These are phyloP conservation scores for Garrulus glandarius DNA, from an alignment of 2,797 vertebrate species.

Conservation along the genomic window DNA sequence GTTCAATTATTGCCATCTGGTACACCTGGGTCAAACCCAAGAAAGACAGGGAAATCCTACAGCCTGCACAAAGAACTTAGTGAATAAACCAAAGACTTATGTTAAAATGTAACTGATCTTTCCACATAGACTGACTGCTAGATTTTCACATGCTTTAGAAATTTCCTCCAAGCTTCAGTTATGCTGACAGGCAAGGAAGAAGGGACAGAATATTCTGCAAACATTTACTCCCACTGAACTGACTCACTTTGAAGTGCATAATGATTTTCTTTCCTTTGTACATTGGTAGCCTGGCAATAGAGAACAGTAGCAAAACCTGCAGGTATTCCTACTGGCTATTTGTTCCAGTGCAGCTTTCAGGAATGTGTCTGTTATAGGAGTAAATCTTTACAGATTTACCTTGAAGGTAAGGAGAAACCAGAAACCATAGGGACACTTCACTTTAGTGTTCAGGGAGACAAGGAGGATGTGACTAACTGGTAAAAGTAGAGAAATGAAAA, in stretches of 20 bases:
- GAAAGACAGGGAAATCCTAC: background rate
- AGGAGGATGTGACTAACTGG: background rate
- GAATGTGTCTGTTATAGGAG: background rate
- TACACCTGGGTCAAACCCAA: background rate
- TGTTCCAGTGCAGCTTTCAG: background rate
- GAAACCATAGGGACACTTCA: background rate
- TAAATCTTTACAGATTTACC: background rate
- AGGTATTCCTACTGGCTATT: background rate
- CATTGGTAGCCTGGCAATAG: background rate
- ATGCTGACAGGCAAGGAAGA: background rate
- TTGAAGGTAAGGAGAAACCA: background rate
- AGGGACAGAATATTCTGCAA: slow-evolving; percentile 7
- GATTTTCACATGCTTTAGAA: background rate
- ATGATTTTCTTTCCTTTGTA: background rate
- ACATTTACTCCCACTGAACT: background rate
- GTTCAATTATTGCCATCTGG: background rate
- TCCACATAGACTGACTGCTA: background rate
- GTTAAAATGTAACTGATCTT: background rate
- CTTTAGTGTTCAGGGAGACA: background rate
- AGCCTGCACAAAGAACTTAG: background rate
- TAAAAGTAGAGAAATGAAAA: background rate
- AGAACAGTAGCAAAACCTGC: background rate
- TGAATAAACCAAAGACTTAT: background rate
- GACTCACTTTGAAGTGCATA: background rate
- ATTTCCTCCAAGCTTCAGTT: background rate